phyloP scores from a whole-genome alignment of 2,797 vertebrate genomes.

The Syncerus caffer region DNA sequence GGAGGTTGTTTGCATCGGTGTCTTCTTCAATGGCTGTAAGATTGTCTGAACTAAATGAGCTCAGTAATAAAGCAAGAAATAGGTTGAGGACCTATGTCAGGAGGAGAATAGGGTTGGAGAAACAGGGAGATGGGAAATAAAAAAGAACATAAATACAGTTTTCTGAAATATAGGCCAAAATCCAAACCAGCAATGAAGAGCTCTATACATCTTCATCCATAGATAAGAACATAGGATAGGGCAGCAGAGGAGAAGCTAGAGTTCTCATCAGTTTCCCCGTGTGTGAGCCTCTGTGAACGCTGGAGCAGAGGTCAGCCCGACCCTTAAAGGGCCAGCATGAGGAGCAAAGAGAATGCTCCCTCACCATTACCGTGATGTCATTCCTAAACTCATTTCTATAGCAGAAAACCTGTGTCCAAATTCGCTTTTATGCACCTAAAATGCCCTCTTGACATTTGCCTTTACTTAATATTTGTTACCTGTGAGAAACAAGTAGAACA shows the following conservation, averaged over 20 bases:
- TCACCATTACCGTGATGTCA: background rate
- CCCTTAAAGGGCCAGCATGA: background rate
- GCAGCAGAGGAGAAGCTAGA: background rate
- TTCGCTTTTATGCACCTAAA: background rate
- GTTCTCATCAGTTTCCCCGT: fast-evolving
- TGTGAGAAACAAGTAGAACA: background rate
- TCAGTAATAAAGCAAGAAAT: constrained; percentile 96
- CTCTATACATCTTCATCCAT: background rate
- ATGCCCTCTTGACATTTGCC: background rate
- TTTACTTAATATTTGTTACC: background rate
- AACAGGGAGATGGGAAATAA: background rate
- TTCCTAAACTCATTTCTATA: background rate
- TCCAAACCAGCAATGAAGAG: background rate
- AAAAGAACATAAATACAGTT: background rate
- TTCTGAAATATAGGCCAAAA: background rate
- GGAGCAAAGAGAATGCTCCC: background rate
- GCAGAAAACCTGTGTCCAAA: background rate
- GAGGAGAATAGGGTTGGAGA: background rate
- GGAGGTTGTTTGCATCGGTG: constrained; percentile 92
- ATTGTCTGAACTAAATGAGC: constrained; percentile 98
- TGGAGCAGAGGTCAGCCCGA: background rate
- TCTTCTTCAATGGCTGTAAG: constrained; percentile 90
- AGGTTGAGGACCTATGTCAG: constrained; percentile 92
- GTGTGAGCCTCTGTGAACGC: background rate
- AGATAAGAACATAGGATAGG: background rate